Evolutionary conservation across 2,888 invertebrate genomes (phyloP).

Genomic region (Periphyllus acericola): DNA sequence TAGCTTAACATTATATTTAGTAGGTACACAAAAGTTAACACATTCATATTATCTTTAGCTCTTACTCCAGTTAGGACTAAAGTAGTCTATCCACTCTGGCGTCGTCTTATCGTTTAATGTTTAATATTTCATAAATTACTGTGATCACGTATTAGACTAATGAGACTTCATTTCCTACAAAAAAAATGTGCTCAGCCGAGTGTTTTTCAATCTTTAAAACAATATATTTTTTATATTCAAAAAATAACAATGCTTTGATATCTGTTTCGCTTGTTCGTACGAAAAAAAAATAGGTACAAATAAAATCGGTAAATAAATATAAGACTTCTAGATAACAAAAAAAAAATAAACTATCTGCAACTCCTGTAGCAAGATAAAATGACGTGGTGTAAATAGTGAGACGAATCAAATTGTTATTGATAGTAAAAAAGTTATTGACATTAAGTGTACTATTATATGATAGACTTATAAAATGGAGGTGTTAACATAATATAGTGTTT

Average conservation of each 20-base stretch:
- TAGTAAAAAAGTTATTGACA: no score
- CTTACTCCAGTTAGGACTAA: constrained; percentile 4
- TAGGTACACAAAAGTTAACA: constrained; percentile 11
- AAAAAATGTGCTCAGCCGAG: constrained; percentile 11
- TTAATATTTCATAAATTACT: not conserved
- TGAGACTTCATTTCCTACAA: not conserved
- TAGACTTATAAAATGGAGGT: no score
- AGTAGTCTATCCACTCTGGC: constrained; percentile 19
- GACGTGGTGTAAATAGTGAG: no score
- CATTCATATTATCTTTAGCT: constrained; percentile 13
- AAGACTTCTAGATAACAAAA: not conserved
- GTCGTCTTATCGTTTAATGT: not conserved
- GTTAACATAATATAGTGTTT: no score
- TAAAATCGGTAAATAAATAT: not conserved
- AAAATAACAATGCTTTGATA: constrained; percentile 8
- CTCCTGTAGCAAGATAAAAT: no score
- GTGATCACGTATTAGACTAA: constrained; percentile 22
- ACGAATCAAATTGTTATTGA: no score
- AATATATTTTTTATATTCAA: not conserved
- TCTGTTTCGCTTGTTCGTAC: not conserved
- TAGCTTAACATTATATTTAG: not conserved
- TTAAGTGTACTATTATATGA: no score
- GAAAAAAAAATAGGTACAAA: not conserved
- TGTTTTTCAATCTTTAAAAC: constrained; percentile 1
- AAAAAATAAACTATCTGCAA: no score